phyloP scores from a whole-genome alignment of 1,140 invertebrate species.

The Atopsyche davidsoni region DNA sequence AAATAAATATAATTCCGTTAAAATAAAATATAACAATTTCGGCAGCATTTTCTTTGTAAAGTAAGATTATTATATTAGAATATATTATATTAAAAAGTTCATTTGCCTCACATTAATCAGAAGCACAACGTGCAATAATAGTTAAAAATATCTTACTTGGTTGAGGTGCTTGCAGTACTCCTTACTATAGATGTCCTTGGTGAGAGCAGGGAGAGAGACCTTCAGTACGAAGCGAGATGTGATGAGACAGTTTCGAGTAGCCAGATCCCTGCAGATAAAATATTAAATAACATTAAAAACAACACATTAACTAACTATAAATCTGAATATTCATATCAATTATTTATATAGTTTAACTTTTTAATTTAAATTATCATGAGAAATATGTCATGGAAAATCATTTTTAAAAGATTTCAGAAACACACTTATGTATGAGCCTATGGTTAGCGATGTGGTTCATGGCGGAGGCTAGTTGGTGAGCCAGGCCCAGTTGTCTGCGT shows the following conservation, averaged over 20 bases:
- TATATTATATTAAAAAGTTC: too few species aligned
- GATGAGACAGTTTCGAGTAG: constrained; percentile 88
- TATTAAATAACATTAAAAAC: background rate
- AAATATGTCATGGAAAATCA: too few species aligned
- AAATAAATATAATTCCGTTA: too few species aligned
- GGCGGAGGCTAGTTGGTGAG: constrained; percentile 75
- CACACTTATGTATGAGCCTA: constrained; percentile 69
- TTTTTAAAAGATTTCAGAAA: too few species aligned
- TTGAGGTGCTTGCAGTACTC: constrained; percentile 80
- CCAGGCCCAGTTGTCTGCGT: constrained; percentile 64
- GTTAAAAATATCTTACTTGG: constrained; percentile 48
- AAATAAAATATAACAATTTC: too few species aligned
- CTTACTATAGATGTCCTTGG: constrained; percentile 76
- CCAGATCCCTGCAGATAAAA: constrained; percentile 61
- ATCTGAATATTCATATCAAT: background rate
- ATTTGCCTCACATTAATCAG: too few species aligned
- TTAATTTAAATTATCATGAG: constrained; percentile 11
- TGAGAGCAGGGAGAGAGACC: constrained; percentile 73
- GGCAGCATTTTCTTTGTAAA: too few species aligned
- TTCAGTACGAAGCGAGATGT: constrained; percentile 78
- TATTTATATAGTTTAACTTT: background rate
- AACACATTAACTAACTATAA: background rate
- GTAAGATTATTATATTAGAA: too few species aligned
- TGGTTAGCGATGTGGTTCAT: constrained; percentile 74
- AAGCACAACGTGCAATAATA: constrained; percentile 54